Evolutionary conservation across 1,140 invertebrate species (phyloP), one percentile per base, ranked within the genome.

Genomic region (Neelides sp.): DNA sequence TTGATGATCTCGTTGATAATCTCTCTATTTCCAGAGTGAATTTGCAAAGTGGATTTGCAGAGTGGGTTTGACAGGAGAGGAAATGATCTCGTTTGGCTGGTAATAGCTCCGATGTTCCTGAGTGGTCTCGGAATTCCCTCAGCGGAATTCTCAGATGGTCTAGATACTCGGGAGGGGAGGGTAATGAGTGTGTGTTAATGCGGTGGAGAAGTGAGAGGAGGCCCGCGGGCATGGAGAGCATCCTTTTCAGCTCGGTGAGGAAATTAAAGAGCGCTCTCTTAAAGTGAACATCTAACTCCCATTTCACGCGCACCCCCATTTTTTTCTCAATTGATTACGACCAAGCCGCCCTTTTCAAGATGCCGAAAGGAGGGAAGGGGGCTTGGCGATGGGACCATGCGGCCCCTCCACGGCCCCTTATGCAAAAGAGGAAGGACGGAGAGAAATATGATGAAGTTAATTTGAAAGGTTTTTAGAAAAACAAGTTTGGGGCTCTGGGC

Each of bases 271-370:
- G 50, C 54, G 54, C 50, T 54, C 32, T 52, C 28, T 17, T 56
- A 56, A 56, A 56, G 54, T 59, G 54, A 59, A 52, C 53, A 50
- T 55, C 54, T 55, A 55, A 59, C 58, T 56, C 58, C 54, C 58
- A 56, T 59, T 59, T 59, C 53, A 59, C 57, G 54, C 57, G 57
- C 54, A 59, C 53, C 57, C 50, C 54, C 45, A 47, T 50, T 42
- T 50, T 46, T 59, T 59, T 52, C 57, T 55, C 58, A 60, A 60
- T 60, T 60, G 58, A 60, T 60, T 60, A 60, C 41, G 56, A 50
- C 54, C 47, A 52, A 45, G 47, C 48, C 15, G 43, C 50, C 48
- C 58, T 41, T 60, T 57, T 60, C 54, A 52, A 54, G 51, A 47
- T 48, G 41, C 36, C 36, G 15, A 13, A 13, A 39, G 36, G 36